Evolutionary conservation across 2,888 invertebrate species (phyloP).

Genomic region (Phyllotreta striolata): DNA sequence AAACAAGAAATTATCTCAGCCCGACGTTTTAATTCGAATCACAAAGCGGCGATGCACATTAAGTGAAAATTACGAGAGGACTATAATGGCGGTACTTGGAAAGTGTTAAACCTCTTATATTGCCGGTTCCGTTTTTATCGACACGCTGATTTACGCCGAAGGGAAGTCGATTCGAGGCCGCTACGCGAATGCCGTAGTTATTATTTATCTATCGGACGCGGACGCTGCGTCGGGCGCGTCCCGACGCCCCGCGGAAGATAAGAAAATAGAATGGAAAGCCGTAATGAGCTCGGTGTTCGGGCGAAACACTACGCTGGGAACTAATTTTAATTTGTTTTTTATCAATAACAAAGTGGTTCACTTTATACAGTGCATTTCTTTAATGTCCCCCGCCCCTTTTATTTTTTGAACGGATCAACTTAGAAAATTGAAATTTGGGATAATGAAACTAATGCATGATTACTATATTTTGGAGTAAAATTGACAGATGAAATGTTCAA

Average conservation of each 20-base stretch:
- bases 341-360: no score
- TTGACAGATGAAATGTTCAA: no score
- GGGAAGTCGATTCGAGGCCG: slow-evolving; percentile 41
- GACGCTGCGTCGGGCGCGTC: slow-evolving; percentile 21
- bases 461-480: no score
- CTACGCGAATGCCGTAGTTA: no score
- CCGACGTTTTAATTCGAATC: slow-evolving; percentile 37
- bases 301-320: neutral
- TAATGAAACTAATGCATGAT: no score
- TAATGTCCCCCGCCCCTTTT: no score
- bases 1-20: slow-evolving; percentile 38
- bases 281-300: slow-evolving; percentile 28
- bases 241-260: slow-evolving; percentile 23
- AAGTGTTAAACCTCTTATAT: slow-evolving; percentile 42
- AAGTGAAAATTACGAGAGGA: slow-evolving; percentile 41
- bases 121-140: slow-evolving; percentile 44
- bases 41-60: slow-evolving; percentile 38
- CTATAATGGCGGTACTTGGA: slow-evolving; percentile 41
- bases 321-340: no score
- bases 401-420: no score
- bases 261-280: slow-evolving; percentile 28
- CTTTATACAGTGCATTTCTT: no score
- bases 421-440: no score
- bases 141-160: slow-evolving; percentile 42
- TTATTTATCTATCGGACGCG: slow-evolving; percentile 39